phyloP scores from a whole-genome alignment of 2,888 invertebrate genomes.

The Leptopterna dolabrata region DNA sequence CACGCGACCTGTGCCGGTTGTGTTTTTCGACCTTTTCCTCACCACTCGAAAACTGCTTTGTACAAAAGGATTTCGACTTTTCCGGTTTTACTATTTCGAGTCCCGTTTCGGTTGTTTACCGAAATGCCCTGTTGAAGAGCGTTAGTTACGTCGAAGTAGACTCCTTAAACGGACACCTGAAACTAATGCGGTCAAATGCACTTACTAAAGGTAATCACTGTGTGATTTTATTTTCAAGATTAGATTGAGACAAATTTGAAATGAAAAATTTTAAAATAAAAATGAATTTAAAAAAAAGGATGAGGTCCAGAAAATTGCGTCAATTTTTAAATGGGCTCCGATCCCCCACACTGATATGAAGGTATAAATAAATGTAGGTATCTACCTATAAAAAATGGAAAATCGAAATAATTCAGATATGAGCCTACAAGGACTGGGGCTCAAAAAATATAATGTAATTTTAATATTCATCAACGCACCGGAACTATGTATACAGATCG shows the following conservation, averaged over 20 bases:
- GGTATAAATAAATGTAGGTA: not conserved
- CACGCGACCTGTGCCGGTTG: not conserved
- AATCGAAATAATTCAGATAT: not conserved
- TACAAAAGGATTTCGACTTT: no score
- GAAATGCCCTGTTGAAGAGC: not conserved
- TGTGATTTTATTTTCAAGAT: slow-evolving; percentile 45
- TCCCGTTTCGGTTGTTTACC: no score
- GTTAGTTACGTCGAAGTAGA: slow-evolving; percentile 11
- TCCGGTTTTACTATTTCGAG: no score
- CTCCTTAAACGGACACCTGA: slow-evolving; percentile 49
- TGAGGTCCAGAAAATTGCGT: slow-evolving; percentile 41
- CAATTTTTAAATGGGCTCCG: slow-evolving; percentile 43
- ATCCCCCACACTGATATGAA: not conserved
- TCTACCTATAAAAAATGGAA: not conserved
- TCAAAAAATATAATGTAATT: not conserved
- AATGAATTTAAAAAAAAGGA: slow-evolving; percentile 25
- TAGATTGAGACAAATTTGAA: not conserved
- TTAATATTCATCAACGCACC: slow-evolving; percentile 36
- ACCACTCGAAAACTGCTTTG: no score
- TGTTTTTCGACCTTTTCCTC: no score
- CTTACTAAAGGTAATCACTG: slow-evolving; percentile 51
- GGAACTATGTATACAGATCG: slow-evolving; percentile 21
- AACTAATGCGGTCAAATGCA: slow-evolving; percentile 20
- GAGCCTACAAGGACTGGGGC: not conserved
- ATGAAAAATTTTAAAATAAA: not conserved